Conservation (phyloP, 2,797 vertebrate genomes). For the Phrynocephalus forsythii region DNA sequence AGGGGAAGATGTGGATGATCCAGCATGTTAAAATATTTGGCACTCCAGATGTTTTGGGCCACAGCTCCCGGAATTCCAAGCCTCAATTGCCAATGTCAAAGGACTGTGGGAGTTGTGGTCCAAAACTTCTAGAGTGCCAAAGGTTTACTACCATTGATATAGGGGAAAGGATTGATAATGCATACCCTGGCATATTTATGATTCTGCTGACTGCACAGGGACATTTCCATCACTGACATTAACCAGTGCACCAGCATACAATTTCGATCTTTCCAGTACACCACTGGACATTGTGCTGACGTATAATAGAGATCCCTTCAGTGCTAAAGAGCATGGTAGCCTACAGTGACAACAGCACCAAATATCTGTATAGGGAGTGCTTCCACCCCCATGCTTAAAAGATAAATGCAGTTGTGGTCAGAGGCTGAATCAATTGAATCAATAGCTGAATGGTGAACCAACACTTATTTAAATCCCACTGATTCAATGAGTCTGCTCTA, state of each 20-base stretch:
- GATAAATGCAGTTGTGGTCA: not conserved
- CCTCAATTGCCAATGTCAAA: no score
- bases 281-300: not conserved
- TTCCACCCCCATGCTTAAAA: not conserved
- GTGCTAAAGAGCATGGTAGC: not conserved
- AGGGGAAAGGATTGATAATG: not conserved
- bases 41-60: no score
- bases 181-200: not conserved
- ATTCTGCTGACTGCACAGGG: not conserved
- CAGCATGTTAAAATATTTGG: accelerated
- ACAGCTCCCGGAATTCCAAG: no score
- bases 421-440: no score
- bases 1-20: not conserved
- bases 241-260: not conserved
- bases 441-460: no score
- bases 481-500: no score
- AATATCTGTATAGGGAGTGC: not conserved
- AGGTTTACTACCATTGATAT: no score
- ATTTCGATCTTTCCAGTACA: not conserved
- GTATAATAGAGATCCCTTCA: not conserved
- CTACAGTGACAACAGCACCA: not conserved
- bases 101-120: no score
- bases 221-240: not conserved
- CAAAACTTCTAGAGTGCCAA: no score
- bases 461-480: no score